phyloP scores from a whole-genome alignment of 2,113 vertebrate species.

The Regulus satrapa region DNA sequence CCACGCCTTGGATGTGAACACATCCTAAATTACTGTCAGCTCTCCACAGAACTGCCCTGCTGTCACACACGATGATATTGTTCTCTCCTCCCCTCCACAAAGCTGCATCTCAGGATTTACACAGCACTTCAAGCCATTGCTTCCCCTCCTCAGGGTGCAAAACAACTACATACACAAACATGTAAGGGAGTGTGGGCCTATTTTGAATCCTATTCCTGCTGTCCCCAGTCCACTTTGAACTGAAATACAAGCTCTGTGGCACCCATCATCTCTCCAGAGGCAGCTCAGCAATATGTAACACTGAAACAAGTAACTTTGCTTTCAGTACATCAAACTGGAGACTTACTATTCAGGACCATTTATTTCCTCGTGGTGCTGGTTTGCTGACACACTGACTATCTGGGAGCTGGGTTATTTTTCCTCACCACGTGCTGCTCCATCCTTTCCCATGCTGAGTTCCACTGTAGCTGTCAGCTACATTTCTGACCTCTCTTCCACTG shows the following conservation, averaged over 20 bases:
- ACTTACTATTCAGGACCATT: not conserved
- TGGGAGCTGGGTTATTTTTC: not conserved
- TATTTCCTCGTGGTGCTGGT: not conserved
- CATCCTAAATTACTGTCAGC: not conserved
- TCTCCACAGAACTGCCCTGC: not conserved
- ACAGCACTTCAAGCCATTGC: not conserved
- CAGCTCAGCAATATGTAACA: not conserved
- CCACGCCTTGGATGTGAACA: not conserved
- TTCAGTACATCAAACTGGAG: not conserved
- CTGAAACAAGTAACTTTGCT: not conserved
- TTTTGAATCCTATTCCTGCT: not conserved
- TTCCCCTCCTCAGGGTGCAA: not conserved
- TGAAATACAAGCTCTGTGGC: not conserved
- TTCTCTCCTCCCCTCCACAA: not conserved
- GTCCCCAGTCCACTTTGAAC: not conserved
- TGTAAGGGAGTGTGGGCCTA: not conserved
- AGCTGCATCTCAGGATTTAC: not conserved
- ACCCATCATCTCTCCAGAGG: not conserved
- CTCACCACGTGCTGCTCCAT: not conserved
- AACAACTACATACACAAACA: accelerated
- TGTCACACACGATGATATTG: not conserved
- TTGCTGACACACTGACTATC: not conserved
- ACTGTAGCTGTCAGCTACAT: not conserved
- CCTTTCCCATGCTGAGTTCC: not conserved
- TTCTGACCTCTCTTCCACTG: not conserved